Base-by-base conservation (phyloP, 2,113 vertebrate species). In the Muntiacus reevesi region DNA sequence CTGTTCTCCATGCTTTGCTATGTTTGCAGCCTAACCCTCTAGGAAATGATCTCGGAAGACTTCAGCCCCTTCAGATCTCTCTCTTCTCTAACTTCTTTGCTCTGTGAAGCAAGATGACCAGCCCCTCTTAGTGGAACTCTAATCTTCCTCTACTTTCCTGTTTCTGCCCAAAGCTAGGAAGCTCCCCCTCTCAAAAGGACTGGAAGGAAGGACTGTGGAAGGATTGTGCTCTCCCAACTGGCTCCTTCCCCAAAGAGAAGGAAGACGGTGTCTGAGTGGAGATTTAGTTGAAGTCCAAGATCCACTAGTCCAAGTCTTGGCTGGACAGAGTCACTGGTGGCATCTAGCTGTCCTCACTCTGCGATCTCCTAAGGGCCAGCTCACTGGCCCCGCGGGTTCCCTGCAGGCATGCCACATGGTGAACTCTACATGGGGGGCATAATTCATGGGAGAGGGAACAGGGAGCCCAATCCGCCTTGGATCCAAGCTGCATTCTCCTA, bases 321-420 rank as follows among this genome's bases (percentile, higher is more conserved):
- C 27, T n/a, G 33, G 4, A 23, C 50, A 57, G 16, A 8, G 36
- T 16, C 47, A 36, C 45, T 3, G 2, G 83, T 25, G 28, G 47
- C 30, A 33, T 21, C 82, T 52, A 30, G 43, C 28, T 82, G 54
- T 8, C 27, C 50, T 4, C 17, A 12, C 40, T 64, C 40, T 10
- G 45, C 21, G 19, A 2, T 19, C 27, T 76, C 47, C 33, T 10
- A 50, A 52, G 30, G 71, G 30, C 12, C 30, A 28, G 17, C 30
- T 81, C 33, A 9, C 71, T 16, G 83, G 12, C 33, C 8, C 2
- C 0, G 0, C 1, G 15, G 40, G 30, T 19, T 60, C 43, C 60
- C 67, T 28, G 64, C 21, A 74, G 19, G 52, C 43, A 21, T 1
- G 55, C 30, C 5, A 1, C 0, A 3, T 9, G 13, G 47, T 17